Evolutionary conservation across 2,113 vertebrate genomes (phyloP), one percentile per base, ranked within the genome.

Genomic region (Piaya cayana): DNA sequence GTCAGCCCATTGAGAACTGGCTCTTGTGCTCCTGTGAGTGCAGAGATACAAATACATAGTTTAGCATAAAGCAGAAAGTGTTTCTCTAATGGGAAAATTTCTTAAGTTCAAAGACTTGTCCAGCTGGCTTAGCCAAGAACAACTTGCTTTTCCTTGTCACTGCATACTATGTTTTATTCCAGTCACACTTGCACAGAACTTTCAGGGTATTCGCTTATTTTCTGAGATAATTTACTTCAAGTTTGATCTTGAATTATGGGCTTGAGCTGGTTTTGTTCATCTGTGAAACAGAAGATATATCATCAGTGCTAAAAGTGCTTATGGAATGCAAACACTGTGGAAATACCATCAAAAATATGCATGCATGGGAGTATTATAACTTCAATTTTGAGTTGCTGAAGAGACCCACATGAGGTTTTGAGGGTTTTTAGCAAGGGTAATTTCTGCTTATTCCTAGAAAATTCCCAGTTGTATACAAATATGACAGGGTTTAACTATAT

Each of bases 221-320:
- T 92, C 60, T 67, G 90, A 78, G 64, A 84, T 70, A 58, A 92
- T 95, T 95, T 94, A 82, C 68, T 86, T 96, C 68, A 47, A 80
- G 70, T n/a, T 93, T 82, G 84, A 78, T 94, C 70, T 65, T 49
- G 58, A 80, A 19, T 82, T 94, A 96, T 71, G 95, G 45, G 63
- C 45, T 84, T 67, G 58, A 64, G 68, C 65, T 85, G 26, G n/a
- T 81, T 96, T 76, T 88, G 60, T 42, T 90, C 75, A 78, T 60
- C 47, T 93, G 49, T 86, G 43, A 82, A 94, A 79, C 74, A 82
- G 42, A 86, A 59, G 88, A 62, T 91, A 60, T 93, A 94, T 27
- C 26, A 70, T 76, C 55, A 88, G 49, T 36, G 3, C 39, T 86
- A 36, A 71, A 85, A 90, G 27, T 62, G n/a, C 65, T 68, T 42